Conservation (phyloP, 2,113 vertebrate species). For the Columba livia region DNA sequence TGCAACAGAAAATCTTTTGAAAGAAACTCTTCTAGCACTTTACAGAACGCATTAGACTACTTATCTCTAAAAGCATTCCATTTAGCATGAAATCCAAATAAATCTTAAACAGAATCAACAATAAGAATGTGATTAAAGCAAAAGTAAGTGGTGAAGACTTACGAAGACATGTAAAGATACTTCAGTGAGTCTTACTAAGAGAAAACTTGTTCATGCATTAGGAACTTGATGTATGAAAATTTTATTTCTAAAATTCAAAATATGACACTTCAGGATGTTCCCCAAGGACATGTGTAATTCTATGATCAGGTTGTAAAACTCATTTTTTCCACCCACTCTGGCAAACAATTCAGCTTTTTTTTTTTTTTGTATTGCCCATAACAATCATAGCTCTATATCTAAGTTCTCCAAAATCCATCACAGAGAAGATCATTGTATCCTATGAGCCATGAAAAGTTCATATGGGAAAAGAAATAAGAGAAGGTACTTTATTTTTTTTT, state of each 20-base stretch:
- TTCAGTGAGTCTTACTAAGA: background rate
- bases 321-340: background rate
- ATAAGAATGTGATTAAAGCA: background rate
- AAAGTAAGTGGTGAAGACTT: background rate
- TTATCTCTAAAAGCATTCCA: slow-evolving; percentile 4
- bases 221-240: background rate
- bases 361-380: background rate
- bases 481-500: background rate
- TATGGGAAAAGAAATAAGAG: background rate
- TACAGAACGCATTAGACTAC: background rate
- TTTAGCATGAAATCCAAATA: background rate
- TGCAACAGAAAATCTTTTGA: background rate
- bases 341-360: background rate
- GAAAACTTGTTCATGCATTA: background rate
- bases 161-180: background rate
- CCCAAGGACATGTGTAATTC: background rate
- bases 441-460: slow-evolving; percentile 10
- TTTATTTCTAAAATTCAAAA: background rate
- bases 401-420: background rate
- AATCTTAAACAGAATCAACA: background rate
- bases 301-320: background rate
- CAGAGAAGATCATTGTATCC: background rate
- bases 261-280: background rate
- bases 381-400: background rate
- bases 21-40: background rate